Base-by-base conservation (phyloP, 2,888 invertebrate genomes). In the Mongoloraphidia duomilia region DNA sequence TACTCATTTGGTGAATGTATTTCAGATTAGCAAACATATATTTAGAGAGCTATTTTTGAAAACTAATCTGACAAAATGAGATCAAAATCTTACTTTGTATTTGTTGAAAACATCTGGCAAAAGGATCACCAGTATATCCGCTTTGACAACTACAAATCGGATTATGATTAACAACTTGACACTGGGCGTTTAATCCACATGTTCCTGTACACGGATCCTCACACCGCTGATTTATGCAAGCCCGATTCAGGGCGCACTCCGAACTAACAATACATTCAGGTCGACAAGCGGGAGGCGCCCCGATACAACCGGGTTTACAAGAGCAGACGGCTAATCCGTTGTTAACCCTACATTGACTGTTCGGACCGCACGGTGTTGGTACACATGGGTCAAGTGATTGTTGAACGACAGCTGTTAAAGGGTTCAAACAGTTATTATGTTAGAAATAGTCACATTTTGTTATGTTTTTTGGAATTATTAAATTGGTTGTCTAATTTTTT, bases 231-330 rank as follows among this genome's bases (percentile, higher is more conserved):
- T 80, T 82, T 46, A 87, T 77, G 62, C 90, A 91, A 11, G 84
- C 86, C 63, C 77, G 79, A 61, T 85, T 76, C 68, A 84, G 83
- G 3, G 84, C 72, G 61, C 90, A 90, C 64, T 90, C 89, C 0
- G 85, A 80, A 62, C 88, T 88, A 51, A 85, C 80, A 56, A 86
- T 79, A 63, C 90, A 89, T 68, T 90, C 87, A 4, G 88, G 88
- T 45, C 80, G 75, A 63, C 89, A 89, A 49, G 79, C 76, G 10
- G 88, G 88, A 37, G 88, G 85, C 14, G 80, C 77, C 42, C 90
- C 89, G 50, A 86, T 76, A 61, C 81, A 87, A 57, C 79, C 79
- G 46, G 70, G 67, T 60, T 80, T 80, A 61, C 89, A 89, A 48
- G 85, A 83, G 61, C 89, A 89, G 6, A 86, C 84, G 46, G 86